Base-by-base conservation (phyloP, 2,113 vertebrate genomes). In the Entelurus aequoreus region DNA sequence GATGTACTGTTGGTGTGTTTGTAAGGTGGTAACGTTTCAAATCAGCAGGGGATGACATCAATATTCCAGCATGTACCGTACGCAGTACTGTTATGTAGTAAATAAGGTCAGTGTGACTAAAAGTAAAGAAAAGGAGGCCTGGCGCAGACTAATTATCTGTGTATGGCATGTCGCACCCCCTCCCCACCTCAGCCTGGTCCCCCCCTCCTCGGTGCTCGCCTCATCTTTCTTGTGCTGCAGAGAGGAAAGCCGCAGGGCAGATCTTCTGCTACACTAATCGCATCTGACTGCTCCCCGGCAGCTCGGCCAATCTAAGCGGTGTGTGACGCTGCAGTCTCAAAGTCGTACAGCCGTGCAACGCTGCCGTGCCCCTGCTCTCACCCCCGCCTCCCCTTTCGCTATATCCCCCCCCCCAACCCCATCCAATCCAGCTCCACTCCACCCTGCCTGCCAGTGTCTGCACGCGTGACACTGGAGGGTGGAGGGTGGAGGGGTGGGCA, bases 281-380 rank as follows among this genome's bases (percentile, higher is more conserved):
- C 86, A 95, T 94, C 90, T 97, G 95, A 97, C 95, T 94, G 94
- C 93, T 95, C 91, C 92, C 88, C 92, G 90, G 93, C 94, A 95
- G 93, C 92, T 91, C 88, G 59, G 87, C 92, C 91, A 89, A 90
- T 94, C 92, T 92, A 92, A 93, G 90, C 91, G 92, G 92, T 88
- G 92, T 90, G 87, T 82, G 76, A 90, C 92, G 86, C 86, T 89
- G 83, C 90, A 90, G 91, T 93, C 90, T 92, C 91, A 91, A 92
- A 93, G 87, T 91, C 90, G 86, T 90, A 89, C 88, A 71, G 28
- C 87, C 89, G 6, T 87, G 90, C 82, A 81, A 90, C 87, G 77
- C 90, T 92, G 90, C 90, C 88, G 88, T 92, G 89, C 67, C 54
- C 38, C 70, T 49, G 21, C 47, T 44, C 10, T 44, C 65, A 16